Evolutionary conservation across 2,888 invertebrate genomes (phyloP).

Genomic region (Cetonia aurata): DNA sequence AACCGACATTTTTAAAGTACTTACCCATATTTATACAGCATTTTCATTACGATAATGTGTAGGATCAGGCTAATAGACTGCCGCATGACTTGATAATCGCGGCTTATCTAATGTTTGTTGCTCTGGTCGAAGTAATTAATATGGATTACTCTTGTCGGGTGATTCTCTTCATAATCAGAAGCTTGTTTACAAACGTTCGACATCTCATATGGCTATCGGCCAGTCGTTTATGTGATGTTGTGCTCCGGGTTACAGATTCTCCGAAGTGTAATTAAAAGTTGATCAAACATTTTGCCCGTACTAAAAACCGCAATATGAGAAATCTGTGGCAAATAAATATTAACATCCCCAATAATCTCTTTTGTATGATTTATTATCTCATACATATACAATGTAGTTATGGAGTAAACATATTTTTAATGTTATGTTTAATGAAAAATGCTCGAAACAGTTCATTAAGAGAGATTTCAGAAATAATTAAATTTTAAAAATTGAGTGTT

Average conservation of each 20-base stretch:
- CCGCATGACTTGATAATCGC: not conserved
- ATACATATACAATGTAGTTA: too few relatives aligned
- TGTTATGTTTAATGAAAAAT: too few relatives aligned
- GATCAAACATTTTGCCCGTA: not conserved
- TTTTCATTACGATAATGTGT: not conserved
- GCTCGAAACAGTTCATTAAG: too few relatives aligned
- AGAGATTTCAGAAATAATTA: too few relatives aligned
- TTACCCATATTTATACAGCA: too few relatives aligned
- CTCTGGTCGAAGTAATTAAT: slow-evolving; percentile 15
- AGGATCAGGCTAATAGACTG: slow-evolving; percentile 10
- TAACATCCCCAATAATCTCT: too few relatives aligned
- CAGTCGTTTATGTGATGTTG: not conserved
- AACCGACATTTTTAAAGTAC: too few relatives aligned
- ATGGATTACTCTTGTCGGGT: slow-evolving; percentile 9
- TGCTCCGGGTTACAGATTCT: not conserved
- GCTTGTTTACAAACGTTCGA: slow-evolving; percentile 5
- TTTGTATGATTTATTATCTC: too few relatives aligned
- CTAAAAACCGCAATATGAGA: too few relatives aligned
- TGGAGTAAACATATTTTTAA: too few relatives aligned
- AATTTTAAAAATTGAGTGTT: too few relatives aligned
- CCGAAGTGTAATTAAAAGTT: slow-evolving; percentile 1
- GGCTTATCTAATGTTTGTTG: slow-evolving; percentile 8
- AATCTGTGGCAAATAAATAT: too few relatives aligned
- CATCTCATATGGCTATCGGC: not conserved
- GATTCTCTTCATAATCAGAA: slow-evolving; percentile 11